A percentile compares a stretch with the other conserved stretches of the same genome.
phyloP scores from a whole-genome alignment of 2,888 invertebrate genomes.

The Watsonalla binaria region DNA sequence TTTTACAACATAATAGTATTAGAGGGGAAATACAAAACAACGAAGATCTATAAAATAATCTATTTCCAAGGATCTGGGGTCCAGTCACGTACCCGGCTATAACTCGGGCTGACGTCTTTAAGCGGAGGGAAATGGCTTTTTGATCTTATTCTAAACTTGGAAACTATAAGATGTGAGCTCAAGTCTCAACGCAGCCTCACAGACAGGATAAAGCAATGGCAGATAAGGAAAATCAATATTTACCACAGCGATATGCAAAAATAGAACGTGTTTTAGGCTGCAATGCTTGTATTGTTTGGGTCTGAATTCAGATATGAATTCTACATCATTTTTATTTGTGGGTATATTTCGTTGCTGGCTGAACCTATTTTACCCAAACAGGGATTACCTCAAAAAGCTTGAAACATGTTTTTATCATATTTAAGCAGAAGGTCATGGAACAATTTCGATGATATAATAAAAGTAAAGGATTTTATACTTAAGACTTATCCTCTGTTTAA shows the following conservation, averaged over 20 bases:
- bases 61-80: conserved; percentile 32
- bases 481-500: too few relatives aligned
- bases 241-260: conserved; percentile 2
- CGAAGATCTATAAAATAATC: conserved; percentile 35
- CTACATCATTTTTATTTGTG: background rate
- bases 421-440: too few relatives aligned
- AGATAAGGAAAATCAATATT: conserved; percentile 7
- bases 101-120: conserved; percentile 64
- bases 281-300: background rate
- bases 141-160: conserved; percentile 52
- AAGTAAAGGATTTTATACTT: too few relatives aligned
- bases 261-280: conserved; percentile 1
- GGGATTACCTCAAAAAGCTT: too few relatives aligned
- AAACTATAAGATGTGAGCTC: conserved; percentile 15
- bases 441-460: too few relatives aligned
- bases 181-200: conserved; percentile 16
- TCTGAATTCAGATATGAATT: background rate
- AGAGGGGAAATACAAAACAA: conserved; percentile 20
- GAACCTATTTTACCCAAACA: too few relatives aligned
- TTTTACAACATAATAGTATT: conserved; percentile 3
- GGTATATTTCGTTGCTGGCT: too few relatives aligned
- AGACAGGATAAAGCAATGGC: conserved; percentile 5
- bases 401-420: too few relatives aligned
- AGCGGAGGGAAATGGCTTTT: conserved; percentile 56
- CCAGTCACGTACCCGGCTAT: conserved; percentile 59